These are phyloP conservation scores for Hydrozoanthus gracilis DNA, from an alignment of 92 coral and sea anemone genomes.

Conservation along the genomic window DNA sequence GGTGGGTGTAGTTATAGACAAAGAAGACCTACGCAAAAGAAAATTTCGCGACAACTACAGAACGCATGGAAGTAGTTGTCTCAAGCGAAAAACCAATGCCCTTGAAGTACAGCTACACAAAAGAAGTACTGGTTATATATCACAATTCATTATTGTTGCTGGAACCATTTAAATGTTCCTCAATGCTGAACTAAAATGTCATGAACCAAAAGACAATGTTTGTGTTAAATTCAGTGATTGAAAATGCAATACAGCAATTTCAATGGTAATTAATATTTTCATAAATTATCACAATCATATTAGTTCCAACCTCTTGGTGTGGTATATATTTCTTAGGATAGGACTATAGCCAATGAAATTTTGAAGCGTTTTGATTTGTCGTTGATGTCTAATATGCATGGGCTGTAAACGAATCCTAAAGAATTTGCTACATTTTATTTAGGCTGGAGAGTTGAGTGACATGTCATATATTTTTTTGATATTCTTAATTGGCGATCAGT, in stretches of 20 bases:
- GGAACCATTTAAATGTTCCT: conserved; percentile 46
- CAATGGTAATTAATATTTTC: neutral
- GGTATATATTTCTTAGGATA: neutral
- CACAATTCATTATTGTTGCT: conserved; percentile 44
- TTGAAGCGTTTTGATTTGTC: neutral
- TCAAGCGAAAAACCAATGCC: conserved; percentile 50
- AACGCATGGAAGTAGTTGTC: conserved; percentile 43
- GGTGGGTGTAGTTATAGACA: conserved; percentile 32
- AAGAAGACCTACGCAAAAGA: conserved; percentile 31
- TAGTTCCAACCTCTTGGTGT: neutral
- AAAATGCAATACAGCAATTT: neutral
- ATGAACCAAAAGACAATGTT: conserved; percentile 10
- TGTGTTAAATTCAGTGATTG: conserved; percentile 5
- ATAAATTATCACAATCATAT: conserved; percentile 1
- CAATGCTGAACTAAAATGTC: conserved; percentile 29
- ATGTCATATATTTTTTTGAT: conserved; percentile 2
- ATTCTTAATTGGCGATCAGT: neutral
- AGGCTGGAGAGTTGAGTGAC: conserved; percentile 19
- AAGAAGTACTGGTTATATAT: conserved; percentile 29
- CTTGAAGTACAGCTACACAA: conserved; percentile 42
- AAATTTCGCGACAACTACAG: conserved; percentile 33
- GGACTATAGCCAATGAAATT: neutral
- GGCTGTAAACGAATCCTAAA: conserved; percentile 1
- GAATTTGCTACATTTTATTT: conserved; percentile 9
- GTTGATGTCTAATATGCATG: neutral